These are phyloP conservation scores for Lepilemur ruficaudatus DNA, from an alignment of 2,797 vertebrate species.

Conservation along the genomic window DNA sequence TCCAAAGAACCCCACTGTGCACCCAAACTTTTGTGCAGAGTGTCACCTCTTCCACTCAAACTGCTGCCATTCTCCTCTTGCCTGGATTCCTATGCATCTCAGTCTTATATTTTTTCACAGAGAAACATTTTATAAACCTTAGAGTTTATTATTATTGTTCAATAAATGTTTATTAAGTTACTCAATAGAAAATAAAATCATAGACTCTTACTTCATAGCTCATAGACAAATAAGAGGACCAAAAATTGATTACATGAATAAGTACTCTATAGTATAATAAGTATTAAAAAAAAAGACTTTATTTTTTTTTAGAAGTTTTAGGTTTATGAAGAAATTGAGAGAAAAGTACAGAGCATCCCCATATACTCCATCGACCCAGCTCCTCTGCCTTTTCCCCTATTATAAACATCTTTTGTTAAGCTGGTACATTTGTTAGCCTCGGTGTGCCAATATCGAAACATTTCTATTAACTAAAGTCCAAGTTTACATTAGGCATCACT, in stretches of 20 bases:
- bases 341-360: not conserved
- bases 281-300: not conserved
- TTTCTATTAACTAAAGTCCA: not conserved
- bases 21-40: not conserved
- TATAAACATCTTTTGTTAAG: not conserved
- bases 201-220: not conserved
- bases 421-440: not conserved
- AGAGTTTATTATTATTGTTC: not conserved
- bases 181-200: not conserved
- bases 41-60: not conserved
- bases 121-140: not conserved
- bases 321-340: not conserved
- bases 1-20: not conserved
- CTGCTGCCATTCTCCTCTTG: not conserved
- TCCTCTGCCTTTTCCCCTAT: fast-evolving
- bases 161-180: not conserved
- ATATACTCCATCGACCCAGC: not conserved
- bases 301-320: not conserved
- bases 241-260: not conserved
- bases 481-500: not conserved
- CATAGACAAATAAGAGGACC: not conserved
- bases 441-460: not conserved
- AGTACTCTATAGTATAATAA: not conserved
- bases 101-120: not conserved
- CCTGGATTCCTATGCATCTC: not conserved